Evolutionary conservation across 2,797 vertebrate species (phyloP).

Genomic region (Mormyrus proboscirostris): DNA sequence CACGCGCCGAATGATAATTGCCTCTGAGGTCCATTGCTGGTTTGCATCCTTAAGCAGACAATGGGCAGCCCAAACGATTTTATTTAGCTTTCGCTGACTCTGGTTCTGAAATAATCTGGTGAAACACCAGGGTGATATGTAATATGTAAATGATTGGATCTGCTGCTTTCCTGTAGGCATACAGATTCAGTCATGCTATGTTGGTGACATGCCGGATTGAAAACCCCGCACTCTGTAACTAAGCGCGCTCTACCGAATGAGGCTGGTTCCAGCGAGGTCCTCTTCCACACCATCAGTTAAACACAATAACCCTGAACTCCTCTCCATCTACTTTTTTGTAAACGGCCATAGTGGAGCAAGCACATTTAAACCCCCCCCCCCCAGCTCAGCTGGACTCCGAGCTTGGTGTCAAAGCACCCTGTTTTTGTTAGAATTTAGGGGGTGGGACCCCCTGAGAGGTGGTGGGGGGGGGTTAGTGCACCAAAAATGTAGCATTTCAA

Average conservation of each 20-base stretch:
- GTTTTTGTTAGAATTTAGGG: neutral
- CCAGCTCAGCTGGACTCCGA: neutral
- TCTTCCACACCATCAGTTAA: slow-evolving; percentile 1
- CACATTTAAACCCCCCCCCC: neutral
- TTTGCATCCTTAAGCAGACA: neutral
- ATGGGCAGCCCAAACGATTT: neutral
- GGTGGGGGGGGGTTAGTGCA: neutral
- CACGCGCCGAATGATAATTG: neutral
- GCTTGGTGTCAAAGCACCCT: neutral
- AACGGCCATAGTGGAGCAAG: neutral
- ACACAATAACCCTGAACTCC: slow-evolving; percentile 3
- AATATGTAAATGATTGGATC: neutral
- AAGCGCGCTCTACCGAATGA: neutral
- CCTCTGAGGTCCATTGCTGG: neutral
- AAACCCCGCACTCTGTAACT: neutral
- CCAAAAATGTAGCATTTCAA: neutral
- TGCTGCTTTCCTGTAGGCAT: neutral
- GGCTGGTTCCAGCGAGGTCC: neutral
- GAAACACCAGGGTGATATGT: neutral
- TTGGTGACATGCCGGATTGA: neutral
- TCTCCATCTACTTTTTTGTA: neutral
- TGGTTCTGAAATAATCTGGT: neutral
- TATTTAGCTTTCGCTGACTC: neutral
- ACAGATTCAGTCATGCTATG: neutral
- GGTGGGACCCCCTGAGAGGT: neutral